These are phyloP conservation scores for Acromyrmex charruanus DNA, from an alignment of 1,140 invertebrate genomes.

Conservation along the genomic window DNA sequence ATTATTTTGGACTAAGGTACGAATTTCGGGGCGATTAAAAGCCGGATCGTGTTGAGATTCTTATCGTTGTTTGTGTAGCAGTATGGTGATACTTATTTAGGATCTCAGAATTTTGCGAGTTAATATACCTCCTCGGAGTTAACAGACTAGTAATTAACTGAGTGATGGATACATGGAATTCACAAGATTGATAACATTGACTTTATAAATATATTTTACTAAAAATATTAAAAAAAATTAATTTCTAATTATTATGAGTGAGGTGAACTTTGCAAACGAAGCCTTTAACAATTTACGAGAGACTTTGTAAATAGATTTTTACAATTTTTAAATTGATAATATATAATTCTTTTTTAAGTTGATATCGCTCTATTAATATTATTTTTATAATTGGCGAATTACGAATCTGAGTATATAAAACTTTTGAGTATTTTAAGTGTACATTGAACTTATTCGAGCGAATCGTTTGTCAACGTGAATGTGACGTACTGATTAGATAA, in stretches of 20 bases:
- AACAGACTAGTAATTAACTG: neutral
- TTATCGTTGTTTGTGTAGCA: neutral
- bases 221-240: neutral
- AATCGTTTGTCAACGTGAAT: conserved; percentile 21
- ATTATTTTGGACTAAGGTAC: neutral
- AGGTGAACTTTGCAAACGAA: neutral
- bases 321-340: neutral
- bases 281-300: neutral
- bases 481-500: conserved; percentile 51
- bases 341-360: neutral
- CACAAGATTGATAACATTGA: neutral
- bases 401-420: neutral
- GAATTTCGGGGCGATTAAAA: neutral
- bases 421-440: neutral
- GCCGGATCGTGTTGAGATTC: neutral
- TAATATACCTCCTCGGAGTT: neutral
- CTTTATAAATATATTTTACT: neutral
- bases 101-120: neutral
- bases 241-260: neutral
- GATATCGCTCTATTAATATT: neutral
- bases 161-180: neutral
- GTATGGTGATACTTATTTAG: neutral
- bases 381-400: neutral
- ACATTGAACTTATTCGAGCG: conserved; percentile 25
- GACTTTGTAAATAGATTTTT: neutral